Base-by-base conservation (phyloP, 2,888 invertebrate genomes). In the Ophraella communa region DNA sequence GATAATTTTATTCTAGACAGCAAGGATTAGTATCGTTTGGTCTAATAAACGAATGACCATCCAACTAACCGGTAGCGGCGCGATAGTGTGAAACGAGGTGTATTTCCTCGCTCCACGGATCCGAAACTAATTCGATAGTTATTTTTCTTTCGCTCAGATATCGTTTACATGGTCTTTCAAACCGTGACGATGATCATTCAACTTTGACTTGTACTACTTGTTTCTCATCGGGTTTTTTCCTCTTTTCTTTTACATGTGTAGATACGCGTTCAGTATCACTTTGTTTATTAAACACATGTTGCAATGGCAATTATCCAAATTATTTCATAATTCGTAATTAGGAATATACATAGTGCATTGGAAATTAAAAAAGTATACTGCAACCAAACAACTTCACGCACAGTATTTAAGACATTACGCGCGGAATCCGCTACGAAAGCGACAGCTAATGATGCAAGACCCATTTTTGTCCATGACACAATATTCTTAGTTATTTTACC, bases 51-150 rank as follows among this genome's bases (percentile, higher is more conserved):
- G 49, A 51, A 49, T 56, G 45, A 39, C 51, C 45, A 51, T 45
- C 45, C 66, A 47, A 33, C 61, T 58, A n/a, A 74, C 73, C 74
- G 72, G 75, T 71, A 74, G 76, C 76, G 73, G 60, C 52, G 76
- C 74, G 78, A 77, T 78, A 79, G 80, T 79, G 80, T 79, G 80
- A 80, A 80, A 78, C 80, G 80, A 81, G 81, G 79, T 80, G 79
- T 80, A 77, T 79, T 80, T 79, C 80, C 79, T 74, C 78, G 81
- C 80, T 80, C 74, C 77, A 77, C 65, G 69, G 74, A 67, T 68
- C 78, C 79, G 77, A 76, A 73, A 79, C 81, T 81, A 81, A 81
- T 81, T 80, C 73, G 78, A 73, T 77, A 76, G 76, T 78, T 79
- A 78, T 79, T 81, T 80, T 79, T 78, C 76, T 74, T 70, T 74